Base-by-base conservation (phyloP, 64 coral and sea anemone genomes). In the Platygyra sinensis region DNA sequence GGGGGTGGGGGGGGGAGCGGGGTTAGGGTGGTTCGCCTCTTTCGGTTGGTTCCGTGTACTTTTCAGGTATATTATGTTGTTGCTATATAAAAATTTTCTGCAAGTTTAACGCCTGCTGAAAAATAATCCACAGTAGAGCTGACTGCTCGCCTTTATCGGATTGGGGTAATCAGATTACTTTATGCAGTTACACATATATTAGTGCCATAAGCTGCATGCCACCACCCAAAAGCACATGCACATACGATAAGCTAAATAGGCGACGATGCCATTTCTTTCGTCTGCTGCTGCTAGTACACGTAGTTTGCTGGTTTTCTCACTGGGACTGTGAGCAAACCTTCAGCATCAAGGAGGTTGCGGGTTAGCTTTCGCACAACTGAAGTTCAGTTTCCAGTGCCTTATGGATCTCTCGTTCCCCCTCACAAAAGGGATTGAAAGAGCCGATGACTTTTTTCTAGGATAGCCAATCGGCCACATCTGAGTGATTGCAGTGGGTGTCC, bases 351-450 rank as follows among this genome's bases (percentile, higher is more conserved):
- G 42, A 36, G 73, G 73, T n/a, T 38, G 2, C 10, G 28, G 10
- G 10, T 17, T 0, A 32, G n/a, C n/a, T 5, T 32, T 32, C 29
- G 74, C 74, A 76, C 74, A n/a, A 76, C 12, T 12, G 29, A 76
- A n/a, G n/a, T n/a, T 76, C 74, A 18, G 33, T 6, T 76, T 76
- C 5, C 74, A 2, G 17, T 12, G 74, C 10, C n/a, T n/a, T n/a
- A 30, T 36, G 74, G 29, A 76, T 76, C 74, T n/a, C 33, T 39
- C 49, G 74, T n/a, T 76, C 74, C 29, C 29, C 74, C 12, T 32
- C 33, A 39, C 74, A 76, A 39, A 76, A 76, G 33, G 74, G 74
- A 76, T 76, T 76, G 74, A 76, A 76, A 9, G 30, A 32, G 18
- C 74, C 74, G 33, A 76, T 76, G 74, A 76, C 74, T 4, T 32